These are phyloP conservation scores for Spisula subtruncata DNA, from an alignment of 2,888 invertebrate genomes.

Conservation along the genomic window DNA sequence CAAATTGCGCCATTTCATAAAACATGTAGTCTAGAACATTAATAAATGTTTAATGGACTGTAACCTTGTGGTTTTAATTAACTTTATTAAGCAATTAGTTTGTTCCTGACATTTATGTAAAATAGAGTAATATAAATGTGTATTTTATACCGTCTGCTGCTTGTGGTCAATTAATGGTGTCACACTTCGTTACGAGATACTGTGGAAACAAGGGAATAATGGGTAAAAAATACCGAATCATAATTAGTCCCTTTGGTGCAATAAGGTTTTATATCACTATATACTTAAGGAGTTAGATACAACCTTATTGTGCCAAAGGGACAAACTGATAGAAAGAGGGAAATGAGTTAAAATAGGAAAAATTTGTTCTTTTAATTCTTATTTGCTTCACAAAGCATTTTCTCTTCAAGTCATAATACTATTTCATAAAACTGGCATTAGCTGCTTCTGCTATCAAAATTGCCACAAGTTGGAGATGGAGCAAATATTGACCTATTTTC, in stretches of 20 bases:
- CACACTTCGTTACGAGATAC: neutral
- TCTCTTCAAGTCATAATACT: too few relatives aligned
- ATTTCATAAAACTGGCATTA: too few relatives aligned
- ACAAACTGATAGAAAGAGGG: too few relatives aligned
- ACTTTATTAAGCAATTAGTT: neutral
- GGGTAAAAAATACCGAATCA: neutral
- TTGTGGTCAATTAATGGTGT: neutral
- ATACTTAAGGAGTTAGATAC: too few relatives aligned
- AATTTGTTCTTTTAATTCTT: neutral
- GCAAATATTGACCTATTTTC: neutral
- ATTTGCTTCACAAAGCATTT: too few relatives aligned
- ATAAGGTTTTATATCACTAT: too few relatives aligned
- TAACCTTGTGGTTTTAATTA: conserved; percentile 24
- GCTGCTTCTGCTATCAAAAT: neutral
- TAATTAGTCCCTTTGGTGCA: too few relatives aligned
- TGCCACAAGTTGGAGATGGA: neutral
- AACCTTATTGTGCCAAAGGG: too few relatives aligned
- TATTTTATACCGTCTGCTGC: neutral
- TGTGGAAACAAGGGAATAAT: too few relatives aligned
- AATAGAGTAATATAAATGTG: conserved; percentile 1
- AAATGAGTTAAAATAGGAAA: too few relatives aligned
- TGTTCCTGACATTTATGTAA: conserved; percentile 10
- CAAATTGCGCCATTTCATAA: neutral
- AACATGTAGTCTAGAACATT: neutral
- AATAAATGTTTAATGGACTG: neutral